Evolutionary conservation across 2,113 vertebrate species (phyloP), one percentile per base, ranked within the genome.

Genomic region (Cyprinodon tularosa): DNA sequence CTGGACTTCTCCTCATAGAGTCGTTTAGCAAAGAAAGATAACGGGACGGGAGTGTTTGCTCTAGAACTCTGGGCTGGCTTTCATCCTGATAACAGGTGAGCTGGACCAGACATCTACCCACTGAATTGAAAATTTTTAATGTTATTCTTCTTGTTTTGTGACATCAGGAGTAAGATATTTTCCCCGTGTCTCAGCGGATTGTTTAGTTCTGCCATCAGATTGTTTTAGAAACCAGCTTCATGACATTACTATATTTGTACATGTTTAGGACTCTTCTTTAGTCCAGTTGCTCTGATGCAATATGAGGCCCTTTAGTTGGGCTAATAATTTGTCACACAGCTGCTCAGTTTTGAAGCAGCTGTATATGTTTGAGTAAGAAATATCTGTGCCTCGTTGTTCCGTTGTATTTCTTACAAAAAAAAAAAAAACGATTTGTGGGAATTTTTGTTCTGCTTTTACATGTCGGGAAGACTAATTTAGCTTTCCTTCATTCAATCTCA

Each of bases 221-320:
- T 81, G 67, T 75, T 76, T 47, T 36, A 53, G 71, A 37, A 66
- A 45, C 37, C 65, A 64, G 66, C 70, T 62, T 3, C 45, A 29
- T 71, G 38, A 29, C 87, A 87, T 90, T 86, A 88, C 91, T 92
- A 93, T 92, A 92, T 93, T 92, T 92, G 91, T 93, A 81, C 83
- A 57, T 89, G 90, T 80, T 81, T 80, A 60, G 62, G 15, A 29
- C 37, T 42, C 57, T 13, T 76, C 71, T 76, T 44, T 64, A 57
- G 74, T 50, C 36, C 68, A 62, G 83, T 45, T 76, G 77, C 85
- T 71, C 64, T 57, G 77, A 82, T 63, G 63, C 53, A 48, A 50
- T 12, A 59, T 70, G 63, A 8, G 8, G 13, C 38, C 60, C 70
- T 83, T 65, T 11, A 48, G 12, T 48, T 61, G 74, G 14, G 78